Base-by-base conservation (phyloP, 2,113 vertebrate species). In the Riparia riparia region DNA sequence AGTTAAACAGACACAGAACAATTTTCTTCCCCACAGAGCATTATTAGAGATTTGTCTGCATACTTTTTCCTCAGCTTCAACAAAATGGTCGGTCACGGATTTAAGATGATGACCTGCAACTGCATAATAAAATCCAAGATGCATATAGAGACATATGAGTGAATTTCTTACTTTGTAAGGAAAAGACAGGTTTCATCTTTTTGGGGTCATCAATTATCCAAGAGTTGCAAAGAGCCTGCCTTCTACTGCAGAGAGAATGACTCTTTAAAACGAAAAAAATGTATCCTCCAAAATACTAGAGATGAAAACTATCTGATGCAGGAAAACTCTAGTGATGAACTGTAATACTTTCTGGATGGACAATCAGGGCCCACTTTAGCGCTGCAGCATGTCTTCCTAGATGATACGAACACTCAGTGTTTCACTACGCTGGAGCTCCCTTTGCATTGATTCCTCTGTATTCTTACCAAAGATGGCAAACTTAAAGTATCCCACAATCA, bases 1-100 rank as follows among this genome's bases (percentile, higher is more conserved):
- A 42, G 5, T 11, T 74, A 44, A 78, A 42, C 58, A 37, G 8
- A 78, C 11, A 77, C 7, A 53, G 14, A 65, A 61, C 2, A 14
- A 39, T 28, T 69, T 69, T 60, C 20, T 51, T 73, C 12, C 13
- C 17, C 0, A 1, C 4, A n/a, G 1, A 71, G 1, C 22, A 37
- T 18, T 31, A 11, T 9, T 45, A 6, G 15, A 84, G 41, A 74
- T 90, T 60, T 69, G 15, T 63, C 32, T 45, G 6, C 10, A 1
- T 17, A 63, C 37, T 37, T 31, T 31, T 76, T 66, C 34, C 22
- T 45, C 37, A 51, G 12, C 21, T 72, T 84, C 64, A 69, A 32
- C 6, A 65, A 93, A 91, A 76, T 4, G 8, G 25, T 50, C 19
- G 28, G 53, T 37, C 19, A 58, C 0, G 1, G 90, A 69, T 8